These are phyloP conservation scores for Halcyon chelicuti DNA, from an alignment of 2,797 vertebrate species.

Conservation along the genomic window DNA sequence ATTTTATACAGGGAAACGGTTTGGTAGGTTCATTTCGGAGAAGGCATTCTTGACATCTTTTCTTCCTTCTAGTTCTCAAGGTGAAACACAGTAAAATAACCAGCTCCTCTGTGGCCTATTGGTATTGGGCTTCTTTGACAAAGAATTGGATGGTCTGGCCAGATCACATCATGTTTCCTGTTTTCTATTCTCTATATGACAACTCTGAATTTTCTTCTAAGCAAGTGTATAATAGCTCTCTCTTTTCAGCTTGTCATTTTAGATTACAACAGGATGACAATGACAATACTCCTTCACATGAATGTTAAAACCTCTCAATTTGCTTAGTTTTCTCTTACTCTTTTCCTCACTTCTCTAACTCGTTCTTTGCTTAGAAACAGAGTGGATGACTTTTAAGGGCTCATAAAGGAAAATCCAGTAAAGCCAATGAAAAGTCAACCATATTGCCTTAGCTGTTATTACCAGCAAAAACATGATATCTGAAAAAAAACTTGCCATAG, in stretches of 20 bases:
- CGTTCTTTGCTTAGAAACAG: background rate
- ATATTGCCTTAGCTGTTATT: background rate
- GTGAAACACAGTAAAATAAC: background rate
- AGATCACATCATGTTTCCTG: background rate
- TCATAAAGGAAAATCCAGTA: background rate
- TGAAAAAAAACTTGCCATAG: background rate
- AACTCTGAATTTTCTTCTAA: slow-evolving; percentile 12
- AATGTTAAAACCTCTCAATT: background rate
- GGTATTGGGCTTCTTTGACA: background rate
- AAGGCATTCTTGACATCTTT: background rate
- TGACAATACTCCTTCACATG: background rate
- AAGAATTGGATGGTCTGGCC: background rate
- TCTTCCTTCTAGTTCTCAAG: background rate
- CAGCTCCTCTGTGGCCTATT: background rate
- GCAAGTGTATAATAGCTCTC: background rate
- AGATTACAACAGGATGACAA: slow-evolving; percentile 40
- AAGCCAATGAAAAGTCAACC: background rate
- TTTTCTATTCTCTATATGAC: background rate
- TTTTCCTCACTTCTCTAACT: background rate
- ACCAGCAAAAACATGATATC: background rate
- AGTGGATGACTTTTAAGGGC: background rate
- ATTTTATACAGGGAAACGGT: background rate
- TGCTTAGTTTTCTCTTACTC: background rate
- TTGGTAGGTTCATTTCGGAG: background rate
- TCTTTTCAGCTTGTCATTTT: slow-evolving; percentile 48